Evolutionary conservation across 2,888 invertebrate species (phyloP).

Genomic region (Hermodice carunculata): DNA sequence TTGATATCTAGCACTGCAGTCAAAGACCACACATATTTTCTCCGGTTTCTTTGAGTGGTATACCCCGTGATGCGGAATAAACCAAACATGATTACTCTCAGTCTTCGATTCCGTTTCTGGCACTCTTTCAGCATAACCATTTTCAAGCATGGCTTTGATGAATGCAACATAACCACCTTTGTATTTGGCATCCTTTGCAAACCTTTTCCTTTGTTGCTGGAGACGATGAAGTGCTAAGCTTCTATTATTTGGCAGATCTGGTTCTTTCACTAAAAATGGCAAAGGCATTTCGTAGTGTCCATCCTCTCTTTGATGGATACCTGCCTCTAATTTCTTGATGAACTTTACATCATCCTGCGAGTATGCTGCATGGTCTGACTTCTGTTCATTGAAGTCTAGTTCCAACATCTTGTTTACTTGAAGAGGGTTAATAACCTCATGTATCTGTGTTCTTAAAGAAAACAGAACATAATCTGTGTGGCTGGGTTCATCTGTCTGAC

Average conservation of each 20-base stretch:
- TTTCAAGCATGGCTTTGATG: background rate
- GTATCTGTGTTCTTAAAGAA: background rate
- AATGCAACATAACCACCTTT: background rate
- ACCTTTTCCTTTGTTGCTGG: background rate
- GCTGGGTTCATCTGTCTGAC: no score
- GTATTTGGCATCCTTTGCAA: background rate
- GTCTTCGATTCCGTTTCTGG: background rate
- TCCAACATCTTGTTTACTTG: conserved; percentile 1
- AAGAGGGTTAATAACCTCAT: background rate
- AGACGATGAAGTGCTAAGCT: background rate
- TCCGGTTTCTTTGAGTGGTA: background rate
- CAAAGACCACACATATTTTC: conserved; percentile 4
- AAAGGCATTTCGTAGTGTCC: background rate
- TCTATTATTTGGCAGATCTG: background rate
- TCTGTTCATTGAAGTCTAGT: background rate
- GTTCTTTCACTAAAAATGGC: background rate
- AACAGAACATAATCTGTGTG: background rate
- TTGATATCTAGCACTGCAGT: background rate
- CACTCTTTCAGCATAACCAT: background rate
- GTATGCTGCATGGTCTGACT: background rate
- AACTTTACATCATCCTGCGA: background rate
- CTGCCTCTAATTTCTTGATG: background rate
- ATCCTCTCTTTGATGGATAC: background rate
- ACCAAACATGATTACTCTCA: background rate
- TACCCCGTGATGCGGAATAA: conserved; percentile 1